Base-by-base conservation (phyloP, 1,140 invertebrate genomes). In the Akabosia matsudoensis region DNA sequence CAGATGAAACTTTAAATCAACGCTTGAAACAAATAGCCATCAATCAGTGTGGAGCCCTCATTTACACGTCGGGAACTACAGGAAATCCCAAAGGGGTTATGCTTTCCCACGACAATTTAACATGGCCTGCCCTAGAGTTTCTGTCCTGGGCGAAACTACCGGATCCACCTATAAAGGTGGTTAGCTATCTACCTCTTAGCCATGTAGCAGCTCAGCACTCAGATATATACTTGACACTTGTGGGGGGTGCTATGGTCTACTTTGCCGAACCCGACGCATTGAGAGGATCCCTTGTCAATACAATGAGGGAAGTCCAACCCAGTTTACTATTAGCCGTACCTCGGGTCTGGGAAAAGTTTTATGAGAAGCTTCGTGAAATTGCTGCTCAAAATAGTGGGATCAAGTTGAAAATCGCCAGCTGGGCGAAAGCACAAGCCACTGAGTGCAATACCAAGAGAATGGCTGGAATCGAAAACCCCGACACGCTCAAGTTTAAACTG, bases 41-140 rank as follows among this genome's bases (percentile, higher is more conserved):
- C 51, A 97, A 97, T 83, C 92, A 97, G 86, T 95, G 93, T 84
- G 95, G 93, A 83, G 92, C 91, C 37, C 85, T 97, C 51, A 93
- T 97, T 64, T 97, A 95, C 83, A 97, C 95, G 13, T 96, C 94
- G 14, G 95, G 95, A 1, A 97, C 95, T 0, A 92, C 94, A 61
- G 95, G 95, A 16, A 89, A 91, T 82, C 93, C 95, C 22, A 97
- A 97, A 85, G 95, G 91, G 0, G 94, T 95, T 4, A 97, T 97
- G 95, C 84, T 97, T 67, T 96, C 93, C 1, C 97, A 99, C 84
- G 91, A 92, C 83, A 97, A 97, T 84, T 92, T 89, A 79, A 88
- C 90, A 0, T 91, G 88, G 83, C 88, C 91, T 79, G 86, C 89
- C 1, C 84, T 85, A 74, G 83, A 0, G 84, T 90, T 78, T 82